Evolutionary conservation across 1,140 invertebrate genomes (phyloP), one percentile per base, ranked within the genome.

Genomic region (Rhopalosiphum maidis): DNA sequence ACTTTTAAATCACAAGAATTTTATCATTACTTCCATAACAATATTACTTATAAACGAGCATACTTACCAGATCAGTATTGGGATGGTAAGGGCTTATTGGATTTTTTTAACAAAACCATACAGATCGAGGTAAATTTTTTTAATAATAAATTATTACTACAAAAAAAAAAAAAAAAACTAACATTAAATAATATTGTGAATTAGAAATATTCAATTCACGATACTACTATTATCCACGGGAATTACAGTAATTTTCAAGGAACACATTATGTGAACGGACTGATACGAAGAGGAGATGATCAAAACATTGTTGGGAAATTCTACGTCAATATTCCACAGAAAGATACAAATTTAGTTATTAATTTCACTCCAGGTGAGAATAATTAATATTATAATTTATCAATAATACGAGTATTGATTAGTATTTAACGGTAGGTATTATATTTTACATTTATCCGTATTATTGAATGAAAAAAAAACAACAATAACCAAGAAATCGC

Each of bases 1-100:
- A 95, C 96, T 93, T 95, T 98, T 43, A 95, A 97, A 94, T 95
- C 97, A 82, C 96, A 96, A 88, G 96, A 97, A 11, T 96, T 96
- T 83, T 94, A 97, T 23, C 96, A 96, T 93, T 96, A 96, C 93
- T 96, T 96, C 0, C 60, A 93, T 23, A 94, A 94, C 23, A 94
- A 94, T 77, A 90, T 94, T 25, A 93, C 94, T 82, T 97, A 97
- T 94, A 96, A 96, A 93, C 95, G 96, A 23, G 96, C 96, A 94
- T 96, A 96, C 95, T 94, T 96, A 94, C 95, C 97, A 54, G 95
- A 96, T 94, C 96, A 97, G 95, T 95, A 95, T 94, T 96, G 97
- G 94, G 95, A 97, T 95, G 95, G 97, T 94, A 94, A 95, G 94
- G 95, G 96, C 92, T 94, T 96, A 60, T 55, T 98, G 7, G 96